These are phyloP conservation scores for Drosophila quinaria DNA, from an alignment of 2,888 invertebrate species.

Conservation along the genomic window DNA sequence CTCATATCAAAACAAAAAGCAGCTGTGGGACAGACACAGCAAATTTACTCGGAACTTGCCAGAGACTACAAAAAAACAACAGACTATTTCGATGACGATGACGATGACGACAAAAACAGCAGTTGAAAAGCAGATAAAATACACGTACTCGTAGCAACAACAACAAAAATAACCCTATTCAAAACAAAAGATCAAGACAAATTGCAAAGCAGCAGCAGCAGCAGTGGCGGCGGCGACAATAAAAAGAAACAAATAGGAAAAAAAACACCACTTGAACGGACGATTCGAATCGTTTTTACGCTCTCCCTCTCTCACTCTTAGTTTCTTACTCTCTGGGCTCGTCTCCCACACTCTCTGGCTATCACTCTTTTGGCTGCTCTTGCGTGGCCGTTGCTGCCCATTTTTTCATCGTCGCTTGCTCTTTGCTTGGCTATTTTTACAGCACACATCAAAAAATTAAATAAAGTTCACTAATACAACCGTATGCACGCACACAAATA, in stretches of 20 bases:
- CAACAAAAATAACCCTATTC: constrained; percentile 56
- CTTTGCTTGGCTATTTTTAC: constrained; percentile 72
- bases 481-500: constrained; percentile 40
- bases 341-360: constrained; percentile 46
- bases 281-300: constrained; percentile 24
- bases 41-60: constrained; percentile 48
- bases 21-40: constrained; percentile 57
- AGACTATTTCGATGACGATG: constrained; percentile 47
- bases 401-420: constrained; percentile 48
- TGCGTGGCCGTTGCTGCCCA: constrained; percentile 50
- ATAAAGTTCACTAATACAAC: constrained; percentile 57
- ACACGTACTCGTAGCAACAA: constrained; percentile 45
- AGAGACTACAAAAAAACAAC: constrained; percentile 18
- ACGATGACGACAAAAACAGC: constrained; percentile 47
- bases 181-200: constrained; percentile 77
- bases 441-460: constrained; percentile 70
- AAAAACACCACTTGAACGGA: constrained; percentile 48
- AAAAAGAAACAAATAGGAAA: constrained; percentile 36
- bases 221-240: constrained; percentile 35
- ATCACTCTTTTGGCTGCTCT: constrained; percentile 49
- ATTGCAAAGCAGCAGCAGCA: constrained; percentile 37
- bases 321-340: constrained; percentile 20
- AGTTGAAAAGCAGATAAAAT: constrained; percentile 50
- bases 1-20: constrained; percentile 76
- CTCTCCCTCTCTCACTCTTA: constrained; percentile 20